Base-by-base conservation (phyloP, 2,113 vertebrate genomes). In the Recurvirostra avosetta region DNA sequence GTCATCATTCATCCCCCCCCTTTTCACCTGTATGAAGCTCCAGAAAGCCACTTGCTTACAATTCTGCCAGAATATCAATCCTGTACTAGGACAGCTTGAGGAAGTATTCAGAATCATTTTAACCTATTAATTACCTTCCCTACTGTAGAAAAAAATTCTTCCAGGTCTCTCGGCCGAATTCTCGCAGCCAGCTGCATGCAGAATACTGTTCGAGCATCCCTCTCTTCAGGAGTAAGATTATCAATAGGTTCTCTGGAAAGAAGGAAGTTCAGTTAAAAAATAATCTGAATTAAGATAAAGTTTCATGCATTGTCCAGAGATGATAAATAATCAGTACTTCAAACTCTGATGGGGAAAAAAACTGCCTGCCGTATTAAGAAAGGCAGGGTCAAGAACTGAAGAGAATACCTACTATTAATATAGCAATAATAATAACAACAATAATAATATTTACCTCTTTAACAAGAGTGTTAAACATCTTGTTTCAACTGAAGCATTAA, bases 141-240 rank as follows among this genome's bases (percentile, higher is more conserved):
- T 84, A 99, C 99, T 73, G 99, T 99, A 87, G 99, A 99, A 97
- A 99, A 99, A 97, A 99, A 99, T 83, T 99, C 99, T 97, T 99
- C 99, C 97, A 99, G 97, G 97, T 99, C 99, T 87, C 99, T 98
- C 11, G 99, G 99, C 41, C 99, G 98, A 88, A 99, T 99, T 96
- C 99, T 98, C 73, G 99, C 99, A n/a, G 99, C 99, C 85, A 99
- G 97, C 86, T 99, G 99, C 99, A 99, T 99, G 83, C 99, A 99
- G 94, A 99, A 99, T 11, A 99, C 99, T 5, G 99, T 99, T 41
- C 99, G 98, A 58, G 99, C 99, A 96, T 99, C 99, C 58, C 99
- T 98, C 97, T 99, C 99, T 87, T 99, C 99, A 38, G 99, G 99
- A 45, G 99, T 99, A 78, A 99, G 97, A 97, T 99, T 99, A 97